A percentile compares a stretch with the other conserved stretches of the same genome.
These are phyloP conservation scores for Laupala kohalensis DNA, from an alignment of 1,140 invertebrate genomes.

Conservation along the genomic window DNA sequence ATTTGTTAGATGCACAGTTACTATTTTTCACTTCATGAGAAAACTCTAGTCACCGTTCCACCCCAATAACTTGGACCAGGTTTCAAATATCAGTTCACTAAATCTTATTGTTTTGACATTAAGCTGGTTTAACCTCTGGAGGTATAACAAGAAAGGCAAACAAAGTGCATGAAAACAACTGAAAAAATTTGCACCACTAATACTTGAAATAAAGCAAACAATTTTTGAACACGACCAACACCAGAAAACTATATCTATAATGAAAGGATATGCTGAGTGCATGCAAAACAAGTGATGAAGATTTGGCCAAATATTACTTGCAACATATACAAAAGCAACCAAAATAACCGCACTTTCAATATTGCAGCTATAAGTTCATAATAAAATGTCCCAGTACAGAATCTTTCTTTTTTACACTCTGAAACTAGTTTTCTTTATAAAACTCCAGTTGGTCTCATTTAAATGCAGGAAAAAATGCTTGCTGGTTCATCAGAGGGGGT, in stretches of 20 bases:
- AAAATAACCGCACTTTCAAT: neutral
- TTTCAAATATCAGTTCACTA: too few species aligned
- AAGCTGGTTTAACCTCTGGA: too few species aligned
- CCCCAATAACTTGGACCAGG: too few species aligned
- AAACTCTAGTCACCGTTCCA: too few species aligned
- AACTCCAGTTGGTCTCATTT: conserved; percentile 1
- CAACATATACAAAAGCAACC: neutral
- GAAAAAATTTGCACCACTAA: neutral
- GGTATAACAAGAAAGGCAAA: neutral
- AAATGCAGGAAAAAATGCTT: conserved; percentile 3
- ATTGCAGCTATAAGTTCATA: neutral
- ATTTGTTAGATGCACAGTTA: too few species aligned
- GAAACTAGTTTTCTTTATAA: too few species aligned
- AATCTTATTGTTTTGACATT: too few species aligned
- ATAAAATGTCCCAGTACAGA: too few species aligned
- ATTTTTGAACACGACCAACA: neutral
- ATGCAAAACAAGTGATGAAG: neutral
- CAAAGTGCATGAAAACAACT: neutral
- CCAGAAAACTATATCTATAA: neutral
- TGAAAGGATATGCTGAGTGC: neutral
- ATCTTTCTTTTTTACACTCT: too few species aligned
- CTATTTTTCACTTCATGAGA: too few species aligned
- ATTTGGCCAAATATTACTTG: neutral
- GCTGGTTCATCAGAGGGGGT: neutral
- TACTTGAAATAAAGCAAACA: neutral